Evolutionary conservation across 2,888 invertebrate species (phyloP).

Genomic region (Azorinus chamasolen): DNA sequence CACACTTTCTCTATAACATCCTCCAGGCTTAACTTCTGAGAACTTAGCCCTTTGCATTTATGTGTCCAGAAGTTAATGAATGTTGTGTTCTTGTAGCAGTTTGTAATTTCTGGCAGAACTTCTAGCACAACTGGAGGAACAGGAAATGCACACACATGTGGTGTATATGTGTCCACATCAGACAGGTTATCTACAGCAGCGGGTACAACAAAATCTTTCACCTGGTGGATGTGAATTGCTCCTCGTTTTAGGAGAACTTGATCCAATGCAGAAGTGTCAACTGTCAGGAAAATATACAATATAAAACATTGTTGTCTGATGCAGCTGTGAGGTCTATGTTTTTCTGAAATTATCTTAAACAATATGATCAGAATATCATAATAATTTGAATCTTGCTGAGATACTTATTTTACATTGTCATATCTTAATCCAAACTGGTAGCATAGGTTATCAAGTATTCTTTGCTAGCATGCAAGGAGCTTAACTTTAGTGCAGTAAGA

Average conservation of each 20-base stretch:
- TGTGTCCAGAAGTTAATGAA: conserved; percentile 30
- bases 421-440: no score
- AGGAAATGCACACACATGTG: conserved; percentile 21
- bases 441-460: no score
- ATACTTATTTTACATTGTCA: no score
- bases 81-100: conserved; percentile 11
- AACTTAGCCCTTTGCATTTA: conserved; percentile 6
- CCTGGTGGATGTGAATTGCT: conserved; percentile 5
- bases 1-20: conserved; percentile 19
- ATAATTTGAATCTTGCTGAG: no score
- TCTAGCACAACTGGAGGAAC: conserved; percentile 10
- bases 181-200: conserved; percentile 10
- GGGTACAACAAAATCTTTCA: conserved; percentile 35
- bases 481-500: no score
- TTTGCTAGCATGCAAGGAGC: no score
- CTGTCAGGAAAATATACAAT: no score
- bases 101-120: conserved; percentile 11
- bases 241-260: conserved; percentile 6
- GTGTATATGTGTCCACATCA: neutral
- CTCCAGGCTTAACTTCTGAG: neutral
- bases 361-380: no score
- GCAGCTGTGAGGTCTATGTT: no score
- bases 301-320: no score
- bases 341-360: no score
- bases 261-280: no score